These are phyloP conservation scores for Physella acuta DNA, from an alignment of 1,140 invertebrate species.

Conservation along the genomic window DNA sequence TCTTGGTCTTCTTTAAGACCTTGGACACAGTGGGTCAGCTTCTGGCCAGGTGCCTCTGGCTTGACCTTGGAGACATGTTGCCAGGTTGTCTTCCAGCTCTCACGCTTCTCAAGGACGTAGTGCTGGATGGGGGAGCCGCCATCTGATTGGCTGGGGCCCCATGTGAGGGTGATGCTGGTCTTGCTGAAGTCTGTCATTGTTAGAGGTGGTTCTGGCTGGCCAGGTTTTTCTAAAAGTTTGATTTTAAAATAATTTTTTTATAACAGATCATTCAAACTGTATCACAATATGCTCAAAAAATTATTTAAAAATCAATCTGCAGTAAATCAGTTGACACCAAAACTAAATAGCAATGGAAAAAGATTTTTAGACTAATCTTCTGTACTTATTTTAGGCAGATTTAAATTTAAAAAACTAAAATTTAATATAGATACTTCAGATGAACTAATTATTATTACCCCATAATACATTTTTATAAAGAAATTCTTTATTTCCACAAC, in stretches of 20 bases:
- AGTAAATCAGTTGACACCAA: too few relatives aligned
- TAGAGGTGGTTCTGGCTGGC: slow-evolving; percentile 88
- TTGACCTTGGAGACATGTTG: slow-evolving; percentile 34
- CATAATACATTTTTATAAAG: background rate
- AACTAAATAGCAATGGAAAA: too few relatives aligned
- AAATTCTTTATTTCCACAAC: background rate
- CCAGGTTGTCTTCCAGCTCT: slow-evolving; percentile 41
- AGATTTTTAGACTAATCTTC: too few relatives aligned
- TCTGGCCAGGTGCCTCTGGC: slow-evolving; percentile 22
- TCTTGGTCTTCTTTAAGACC: slow-evolving; percentile 89
- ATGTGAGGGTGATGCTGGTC: slow-evolving; percentile 76
- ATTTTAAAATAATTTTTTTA: background rate
- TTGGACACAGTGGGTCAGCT: slow-evolving; percentile 65
- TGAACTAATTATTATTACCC: too few relatives aligned
- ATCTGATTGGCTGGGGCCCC: slow-evolving; percentile 77
- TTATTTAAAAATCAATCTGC: too few relatives aligned
- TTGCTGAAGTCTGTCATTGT: slow-evolving; percentile 63
- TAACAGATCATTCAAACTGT: background rate
- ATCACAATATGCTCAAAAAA: too few relatives aligned
- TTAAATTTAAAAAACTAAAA: too few relatives aligned
- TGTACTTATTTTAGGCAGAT: too few relatives aligned
- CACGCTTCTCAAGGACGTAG: slow-evolving; percentile 55
- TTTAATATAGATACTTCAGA: too few relatives aligned
- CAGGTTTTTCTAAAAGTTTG: slow-evolving; percentile 65
- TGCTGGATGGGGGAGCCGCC: slow-evolving; percentile 49